These are phyloP conservation scores for Indicator indicator DNA, from an alignment of 2,113 vertebrate genomes.

Conservation along the genomic window DNA sequence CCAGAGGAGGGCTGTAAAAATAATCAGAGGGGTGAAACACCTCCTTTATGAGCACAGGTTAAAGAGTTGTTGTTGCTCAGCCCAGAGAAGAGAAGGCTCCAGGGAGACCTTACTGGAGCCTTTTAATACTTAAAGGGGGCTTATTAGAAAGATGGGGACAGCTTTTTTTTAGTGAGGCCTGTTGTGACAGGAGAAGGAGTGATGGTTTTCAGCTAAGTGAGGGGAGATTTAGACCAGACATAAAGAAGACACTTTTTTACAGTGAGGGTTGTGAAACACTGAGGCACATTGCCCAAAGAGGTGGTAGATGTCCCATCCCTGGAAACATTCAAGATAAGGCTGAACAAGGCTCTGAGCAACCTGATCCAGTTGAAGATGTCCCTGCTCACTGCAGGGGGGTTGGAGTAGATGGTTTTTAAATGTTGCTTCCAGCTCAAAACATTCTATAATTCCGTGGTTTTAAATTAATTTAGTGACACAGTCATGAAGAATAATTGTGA, in stretches of 20 bases:
- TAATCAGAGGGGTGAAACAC: background rate
- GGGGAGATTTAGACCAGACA: background rate
- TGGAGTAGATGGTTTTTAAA: background rate
- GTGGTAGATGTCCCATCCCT: background rate
- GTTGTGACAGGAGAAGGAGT: background rate
- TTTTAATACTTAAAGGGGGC: background rate
- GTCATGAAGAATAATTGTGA: background rate
- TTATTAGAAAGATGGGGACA: background rate
- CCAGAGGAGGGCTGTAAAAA: background rate
- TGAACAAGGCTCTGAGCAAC: background rate
- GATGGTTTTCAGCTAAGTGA: background rate
- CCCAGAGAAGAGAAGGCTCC: background rate
- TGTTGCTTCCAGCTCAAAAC: background rate
- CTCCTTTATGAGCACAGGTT: background rate
- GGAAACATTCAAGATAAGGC: background rate
- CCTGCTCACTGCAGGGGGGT: background rate
- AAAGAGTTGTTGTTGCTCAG: background rate
- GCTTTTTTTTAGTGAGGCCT: background rate
- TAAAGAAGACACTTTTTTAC: background rate
- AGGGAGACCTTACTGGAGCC: background rate
- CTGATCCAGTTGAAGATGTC: background rate
- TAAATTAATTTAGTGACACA: background rate
- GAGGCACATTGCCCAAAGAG: background rate
- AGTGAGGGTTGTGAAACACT: background rate
- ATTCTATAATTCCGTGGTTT: background rate